Evolutionary conservation across 1,140 invertebrate species (phyloP), one percentile per base, ranked within the genome.

Genomic region (Drosophila albomicans): DNA sequence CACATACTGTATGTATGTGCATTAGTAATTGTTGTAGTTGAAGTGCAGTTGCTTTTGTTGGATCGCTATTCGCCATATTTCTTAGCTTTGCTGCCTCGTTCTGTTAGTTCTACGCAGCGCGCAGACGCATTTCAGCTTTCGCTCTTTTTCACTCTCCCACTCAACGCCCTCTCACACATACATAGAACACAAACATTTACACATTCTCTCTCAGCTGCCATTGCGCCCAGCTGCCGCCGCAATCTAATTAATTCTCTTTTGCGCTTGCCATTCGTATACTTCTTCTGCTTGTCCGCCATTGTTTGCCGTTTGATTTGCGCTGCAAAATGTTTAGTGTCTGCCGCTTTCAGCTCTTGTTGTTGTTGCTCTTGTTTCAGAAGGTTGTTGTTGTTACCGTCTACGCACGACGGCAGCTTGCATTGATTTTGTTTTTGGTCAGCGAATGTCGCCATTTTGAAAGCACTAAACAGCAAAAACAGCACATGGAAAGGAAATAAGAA

Each of bases 181-280:
- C 35, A 38, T 25, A 25, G 3, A 25, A 25, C 20, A 25, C 20
- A 25, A 7, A 11, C 30, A 32, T 8, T 32, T 8, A 32, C 35
- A 38, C 35, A 48, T 25, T 43, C 62, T 72, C 75, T 69, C 64
- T 82, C 72, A 71, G 72, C 76, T 84, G 81, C 72, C 78, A 59
- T 49, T 71, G 69, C 85, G 61, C 71, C 84, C 84, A 89, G 84
- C 84, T 88, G 84, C 85, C 80, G 75, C 69, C 82, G 68, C 82
- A 88, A 88, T 88, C 85, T 84, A 88, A 88, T 88, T 84, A 89
- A 84, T 81, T 89, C 81, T 80, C 74, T 77, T 80, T 81, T 85
- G 63, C 69, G 61, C 45, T 78, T 61, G 65, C 46, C 48, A 51
- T 75, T 67, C 43, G 59, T 49, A 43, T 58, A 41, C 62, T 65